phyloP scores from a whole-genome alignment of 1,140 invertebrate genomes.

The Planococcus citri region DNA sequence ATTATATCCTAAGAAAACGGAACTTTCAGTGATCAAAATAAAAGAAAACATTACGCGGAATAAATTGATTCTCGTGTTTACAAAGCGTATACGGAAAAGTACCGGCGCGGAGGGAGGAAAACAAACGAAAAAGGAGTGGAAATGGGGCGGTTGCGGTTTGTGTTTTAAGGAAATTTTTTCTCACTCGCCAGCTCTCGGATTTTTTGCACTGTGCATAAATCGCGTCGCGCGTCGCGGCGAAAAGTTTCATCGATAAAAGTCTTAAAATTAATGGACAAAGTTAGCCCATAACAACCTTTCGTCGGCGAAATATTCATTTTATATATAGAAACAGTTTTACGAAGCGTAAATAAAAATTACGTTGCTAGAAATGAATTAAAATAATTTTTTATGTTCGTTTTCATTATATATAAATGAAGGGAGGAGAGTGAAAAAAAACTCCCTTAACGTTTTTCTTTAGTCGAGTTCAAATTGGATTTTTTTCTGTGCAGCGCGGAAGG shows the following conservation, averaged over 20 bases:
- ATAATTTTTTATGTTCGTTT: constrained; percentile 8
- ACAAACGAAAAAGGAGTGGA: too few species aligned
- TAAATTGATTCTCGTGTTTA: too few species aligned
- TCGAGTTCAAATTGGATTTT: background rate
- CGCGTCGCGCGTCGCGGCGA: too few species aligned
- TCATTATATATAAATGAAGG: background rate
- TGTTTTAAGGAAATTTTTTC: too few species aligned
- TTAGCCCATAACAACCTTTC: constrained; percentile 1
- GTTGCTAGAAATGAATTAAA: constrained; percentile 7
- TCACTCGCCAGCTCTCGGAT: too few species aligned
- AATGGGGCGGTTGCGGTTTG: too few species aligned
- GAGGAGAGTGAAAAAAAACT: background rate
- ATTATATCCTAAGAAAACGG: too few species aligned
- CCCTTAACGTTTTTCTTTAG: background rate
- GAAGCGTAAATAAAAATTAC: background rate
- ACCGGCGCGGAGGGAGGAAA: too few species aligned
- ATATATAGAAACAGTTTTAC: background rate
- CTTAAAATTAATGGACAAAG: background rate
- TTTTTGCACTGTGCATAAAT: too few species aligned
- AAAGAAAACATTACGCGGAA: too few species aligned
- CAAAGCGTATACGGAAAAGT: too few species aligned
- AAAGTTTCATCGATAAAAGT: constrained; percentile 2
- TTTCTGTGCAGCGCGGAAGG: background rate
- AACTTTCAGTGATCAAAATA: too few species aligned
- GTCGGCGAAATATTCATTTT: background rate